These are phyloP conservation scores for Gryon sp. DNA, from an alignment of 1,140 invertebrate genomes.

Conservation along the genomic window DNA sequence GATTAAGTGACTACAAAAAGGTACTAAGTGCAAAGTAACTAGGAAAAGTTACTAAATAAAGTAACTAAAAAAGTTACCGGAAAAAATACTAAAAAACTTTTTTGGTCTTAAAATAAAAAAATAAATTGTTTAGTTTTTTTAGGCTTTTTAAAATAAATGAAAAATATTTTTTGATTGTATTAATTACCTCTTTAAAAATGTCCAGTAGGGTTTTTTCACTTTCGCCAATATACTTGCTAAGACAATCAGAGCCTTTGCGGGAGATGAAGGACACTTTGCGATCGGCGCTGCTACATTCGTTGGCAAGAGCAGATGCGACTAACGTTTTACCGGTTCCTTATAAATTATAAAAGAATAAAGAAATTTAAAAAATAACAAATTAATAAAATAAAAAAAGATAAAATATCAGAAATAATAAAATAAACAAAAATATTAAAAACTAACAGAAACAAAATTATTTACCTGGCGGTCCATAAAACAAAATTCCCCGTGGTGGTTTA, in stretches of 20 bases:
- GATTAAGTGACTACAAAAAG: no score
- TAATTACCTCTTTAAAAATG: constrained; percentile 78
- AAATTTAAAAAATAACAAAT: background rate
- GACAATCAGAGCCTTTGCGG: constrained; percentile 80
- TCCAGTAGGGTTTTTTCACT: constrained; percentile 80
- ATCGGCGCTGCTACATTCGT: constrained; percentile 78
- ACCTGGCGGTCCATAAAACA: constrained; percentile 90
- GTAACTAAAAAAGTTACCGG: no score
- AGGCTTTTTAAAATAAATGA: constrained; percentile 13
- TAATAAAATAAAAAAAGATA: constrained; percentile 2
- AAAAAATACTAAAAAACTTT: no score
- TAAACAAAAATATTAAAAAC: no score
- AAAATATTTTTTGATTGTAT: no score
- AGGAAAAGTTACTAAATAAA: no score
- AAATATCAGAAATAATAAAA: no score
- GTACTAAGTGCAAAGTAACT: no score
- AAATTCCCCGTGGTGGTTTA: constrained; percentile 85
- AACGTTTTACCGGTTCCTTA: constrained; percentile 81
- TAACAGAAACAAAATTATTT: no score
- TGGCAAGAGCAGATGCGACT: constrained; percentile 79
- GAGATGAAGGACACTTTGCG: constrained; percentile 80
- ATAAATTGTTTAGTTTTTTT: no score
- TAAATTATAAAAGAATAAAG: background rate
- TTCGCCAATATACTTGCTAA: constrained; percentile 81
- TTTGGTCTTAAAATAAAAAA: no score